phyloP scores from a whole-genome alignment of 2,888 invertebrate species.

The Sturmia bella region DNA sequence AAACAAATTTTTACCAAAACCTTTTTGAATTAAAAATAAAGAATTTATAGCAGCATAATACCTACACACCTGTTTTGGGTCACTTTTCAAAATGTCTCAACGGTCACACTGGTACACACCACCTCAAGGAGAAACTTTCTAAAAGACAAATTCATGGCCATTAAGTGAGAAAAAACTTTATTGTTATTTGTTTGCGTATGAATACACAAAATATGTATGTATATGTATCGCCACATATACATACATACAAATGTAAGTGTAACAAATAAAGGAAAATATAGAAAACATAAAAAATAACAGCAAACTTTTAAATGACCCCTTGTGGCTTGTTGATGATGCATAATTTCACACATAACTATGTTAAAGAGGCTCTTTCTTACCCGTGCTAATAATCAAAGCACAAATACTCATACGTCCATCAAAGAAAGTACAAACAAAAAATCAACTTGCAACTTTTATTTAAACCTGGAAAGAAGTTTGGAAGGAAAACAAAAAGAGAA shows the following conservation, averaged over 20 bases:
- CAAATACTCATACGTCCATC: conserved; percentile 2
- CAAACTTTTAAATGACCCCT: conserved; percentile 77
- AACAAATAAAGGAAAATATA: conserved; percentile 6
- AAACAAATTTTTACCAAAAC: too few relatives aligned
- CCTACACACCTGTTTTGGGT: too few relatives aligned
- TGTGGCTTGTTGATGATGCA: conserved; percentile 70
- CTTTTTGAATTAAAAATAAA: too few relatives aligned
- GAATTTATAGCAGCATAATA: too few relatives aligned
- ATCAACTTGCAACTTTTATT: conserved; percentile 59
- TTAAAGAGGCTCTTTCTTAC: conserved; percentile 64
- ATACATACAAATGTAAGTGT: background rate
- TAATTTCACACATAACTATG: conserved; percentile 69
- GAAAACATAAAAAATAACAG: conserved; percentile 47
- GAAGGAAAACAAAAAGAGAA: conserved; percentile 22
- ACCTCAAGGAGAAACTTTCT: conserved; percentile 63
- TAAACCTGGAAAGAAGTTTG: conserved; percentile 43
- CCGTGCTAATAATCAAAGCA: conserved; percentile 59
- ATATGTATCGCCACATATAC: too few relatives aligned
- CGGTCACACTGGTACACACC: background rate
- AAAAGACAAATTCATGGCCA: conserved; percentile 62
- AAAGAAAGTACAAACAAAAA: background rate
- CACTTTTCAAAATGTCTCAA: too few relatives aligned
- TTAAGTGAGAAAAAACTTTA: conserved; percentile 29
- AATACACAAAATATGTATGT: background rate
- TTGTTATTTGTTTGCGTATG: conserved; percentile 7